Evolutionary conservation across 2,113 vertebrate genomes (phyloP).

Genomic region (Antigone vipio): DNA sequence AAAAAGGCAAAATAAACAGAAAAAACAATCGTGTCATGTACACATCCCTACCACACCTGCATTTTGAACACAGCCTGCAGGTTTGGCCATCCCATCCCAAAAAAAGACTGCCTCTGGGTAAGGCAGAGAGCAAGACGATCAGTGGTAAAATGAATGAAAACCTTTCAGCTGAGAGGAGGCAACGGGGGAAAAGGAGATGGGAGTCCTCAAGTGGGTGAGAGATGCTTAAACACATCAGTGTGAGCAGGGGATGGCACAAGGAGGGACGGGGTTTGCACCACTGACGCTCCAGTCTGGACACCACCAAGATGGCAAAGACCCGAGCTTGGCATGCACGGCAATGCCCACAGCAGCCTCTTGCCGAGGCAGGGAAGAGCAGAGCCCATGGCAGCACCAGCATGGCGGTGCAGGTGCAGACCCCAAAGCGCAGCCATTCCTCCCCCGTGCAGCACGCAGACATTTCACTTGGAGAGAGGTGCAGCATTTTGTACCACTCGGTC

Average conservation of each 20-base stretch:
- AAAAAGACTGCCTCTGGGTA: neutral
- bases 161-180: neutral
- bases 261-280: neutral
- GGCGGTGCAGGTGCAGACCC: accelerated
- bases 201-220: neutral
- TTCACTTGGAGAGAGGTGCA: neutral
- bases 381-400: neutral
- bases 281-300: neutral
- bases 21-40: neutral
- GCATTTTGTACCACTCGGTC: neutral
- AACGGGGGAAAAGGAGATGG: neutral
- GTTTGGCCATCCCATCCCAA: neutral
- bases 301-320: neutral
- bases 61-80: neutral
- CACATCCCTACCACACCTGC: neutral
- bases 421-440: accelerated
- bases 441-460: accelerated
- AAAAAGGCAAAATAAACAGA: neutral
- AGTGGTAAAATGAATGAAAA: neutral
- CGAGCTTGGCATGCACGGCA: accelerated
- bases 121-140: neutral
- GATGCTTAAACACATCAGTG: neutral
- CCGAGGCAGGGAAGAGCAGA: neutral
- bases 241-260: accelerated
- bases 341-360: neutral